Evolutionary conservation across 2,888 invertebrate genomes (phyloP), one percentile per base, ranked within the genome.

Genomic region (Agrotis segetum): DNA sequence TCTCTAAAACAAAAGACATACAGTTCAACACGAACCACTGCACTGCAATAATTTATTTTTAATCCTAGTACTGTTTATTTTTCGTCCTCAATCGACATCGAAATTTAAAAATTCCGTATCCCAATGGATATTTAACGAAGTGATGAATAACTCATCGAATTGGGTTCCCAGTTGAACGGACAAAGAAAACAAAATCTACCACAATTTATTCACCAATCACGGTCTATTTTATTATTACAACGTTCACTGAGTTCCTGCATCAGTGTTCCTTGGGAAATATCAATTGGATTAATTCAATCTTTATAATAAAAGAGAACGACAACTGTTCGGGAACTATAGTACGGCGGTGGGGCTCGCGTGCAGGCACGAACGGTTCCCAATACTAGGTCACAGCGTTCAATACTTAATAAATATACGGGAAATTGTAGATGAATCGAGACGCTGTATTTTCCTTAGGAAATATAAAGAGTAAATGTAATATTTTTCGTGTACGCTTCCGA

Each of bases 201-300:
- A 62, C 50, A 82, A 82, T 67, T 82, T 73, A 78, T 78, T 77
- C 67, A 56, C 70, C 74, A 82, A 79, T 78, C 79, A 78, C 70
- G 44, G 69, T 67, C 67, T 61, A 56, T 71, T 77, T 72, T 81
- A 77, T 72, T 81, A 77, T 67, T 76, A 77, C 44, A 24, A 55
- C 24, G 50, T 68, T 58, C 47, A 66, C 52, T 24, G 56, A 81
- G 67, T 66, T 56, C 59, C 78, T 74, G 67, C 76, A 79, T 69
- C 76, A 63, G 24, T 64, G 79, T 71, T 74, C 66, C 58, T 53
- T 56, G 53, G 47, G 65, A 83, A 81, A 81, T 76, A 76, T 69
- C 73, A 80, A 79, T 73, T 63, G 71, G 79, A 82, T 83, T 83
- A 79, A 80, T 83, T 83, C 73, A 82, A 82, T 82, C 65, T 79